Conservation (phyloP, 2,797 vertebrate genomes). For the Pterois miles region DNA sequence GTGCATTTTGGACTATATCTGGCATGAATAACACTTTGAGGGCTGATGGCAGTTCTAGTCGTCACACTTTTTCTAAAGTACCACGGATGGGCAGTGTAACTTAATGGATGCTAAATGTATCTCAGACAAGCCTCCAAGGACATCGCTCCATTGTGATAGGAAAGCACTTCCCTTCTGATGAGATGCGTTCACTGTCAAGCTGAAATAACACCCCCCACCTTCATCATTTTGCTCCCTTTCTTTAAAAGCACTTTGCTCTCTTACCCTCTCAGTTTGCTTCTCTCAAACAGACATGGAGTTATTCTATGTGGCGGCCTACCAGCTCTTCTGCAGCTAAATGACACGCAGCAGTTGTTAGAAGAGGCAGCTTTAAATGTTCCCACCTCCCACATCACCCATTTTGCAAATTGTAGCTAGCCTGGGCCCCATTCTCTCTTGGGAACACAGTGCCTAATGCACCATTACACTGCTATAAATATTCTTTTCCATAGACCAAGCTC, state of each 20-base stretch:
- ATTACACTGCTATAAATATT: constrained; percentile 67
- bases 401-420: constrained; percentile 44
- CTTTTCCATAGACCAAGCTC: constrained; percentile 24
- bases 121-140: constrained; percentile 27
- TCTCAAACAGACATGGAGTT: constrained; percentile 32
- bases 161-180: constrained; percentile 40
- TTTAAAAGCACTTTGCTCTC: constrained; percentile 51
- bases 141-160: constrained; percentile 17
- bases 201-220: background rate
- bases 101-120: constrained; percentile 29
- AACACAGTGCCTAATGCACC: constrained; percentile 64
- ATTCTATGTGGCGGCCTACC: constrained; percentile 30
- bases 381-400: constrained; percentile 56
- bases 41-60: background rate
- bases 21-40: background rate
- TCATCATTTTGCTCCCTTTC: constrained; percentile 31
- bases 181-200: constrained; percentile 32
- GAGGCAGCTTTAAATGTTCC: constrained; percentile 34
- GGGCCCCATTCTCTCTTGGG: constrained; percentile 42
- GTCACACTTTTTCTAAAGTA: background rate
- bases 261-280: constrained; percentile 11
- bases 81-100: background rate
- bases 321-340: constrained; percentile 47
- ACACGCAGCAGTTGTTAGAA: constrained; percentile 49
- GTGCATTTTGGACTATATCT: background rate